A percentile compares a stretch with the other conserved stretches of the same genome.
Evolutionary conservation across 2,113 vertebrate species (phyloP).

Genomic region (Craseonycteris thonglongyai): DNA sequence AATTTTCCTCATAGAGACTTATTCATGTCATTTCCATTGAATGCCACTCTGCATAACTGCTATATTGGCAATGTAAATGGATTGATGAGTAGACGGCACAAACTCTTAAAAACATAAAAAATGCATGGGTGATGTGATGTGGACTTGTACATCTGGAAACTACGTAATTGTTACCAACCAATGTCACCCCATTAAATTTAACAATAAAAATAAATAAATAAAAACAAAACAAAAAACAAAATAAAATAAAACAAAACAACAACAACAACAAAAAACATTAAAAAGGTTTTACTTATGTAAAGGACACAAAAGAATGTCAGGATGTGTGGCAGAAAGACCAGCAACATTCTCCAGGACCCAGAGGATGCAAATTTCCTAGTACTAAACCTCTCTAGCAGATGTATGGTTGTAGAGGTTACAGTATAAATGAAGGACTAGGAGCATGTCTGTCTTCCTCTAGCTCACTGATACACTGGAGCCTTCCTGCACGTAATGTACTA

Average conservation of each 20-base stretch:
- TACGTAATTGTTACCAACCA: too few species aligned
- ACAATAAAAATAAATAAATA: too few species aligned
- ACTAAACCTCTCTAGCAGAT: neutral
- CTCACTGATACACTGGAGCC: neutral
- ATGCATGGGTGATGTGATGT: too few species aligned
- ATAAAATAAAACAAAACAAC: too few species aligned
- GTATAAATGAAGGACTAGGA: neutral
- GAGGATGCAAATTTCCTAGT: neutral
- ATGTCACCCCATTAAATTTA: too few species aligned
- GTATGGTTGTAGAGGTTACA: neutral
- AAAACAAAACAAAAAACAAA: too few species aligned
- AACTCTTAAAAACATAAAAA: neutral
- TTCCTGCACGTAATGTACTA: neutral
- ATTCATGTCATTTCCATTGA: neutral
- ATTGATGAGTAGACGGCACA: neutral
- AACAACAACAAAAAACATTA: neutral
- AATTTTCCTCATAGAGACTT: neutral
- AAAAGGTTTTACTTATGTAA: neutral
- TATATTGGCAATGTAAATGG: neutral
- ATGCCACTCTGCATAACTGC: neutral
- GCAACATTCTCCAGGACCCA: neutral
- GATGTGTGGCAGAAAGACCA: neutral
- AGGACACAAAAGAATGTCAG: neutral
- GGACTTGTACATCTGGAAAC: too few species aligned
- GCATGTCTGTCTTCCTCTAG: neutral